Conservation (phyloP, 2,113 vertebrate species). For the Choloepus hoffmanni region DNA sequence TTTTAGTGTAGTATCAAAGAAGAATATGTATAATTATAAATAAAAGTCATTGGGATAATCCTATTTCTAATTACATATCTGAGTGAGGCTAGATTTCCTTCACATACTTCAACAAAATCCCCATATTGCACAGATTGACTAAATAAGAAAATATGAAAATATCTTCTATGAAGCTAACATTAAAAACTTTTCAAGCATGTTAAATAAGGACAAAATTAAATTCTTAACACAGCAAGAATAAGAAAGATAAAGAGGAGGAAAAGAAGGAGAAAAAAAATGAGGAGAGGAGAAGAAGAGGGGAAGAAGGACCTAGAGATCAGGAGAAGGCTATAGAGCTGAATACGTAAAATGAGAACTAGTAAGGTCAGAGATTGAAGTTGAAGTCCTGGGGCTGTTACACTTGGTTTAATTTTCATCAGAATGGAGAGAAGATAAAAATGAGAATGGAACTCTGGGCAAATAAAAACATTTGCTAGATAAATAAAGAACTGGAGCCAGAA, state of each 20-base stretch:
- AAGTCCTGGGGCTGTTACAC: neutral
- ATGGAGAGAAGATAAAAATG: neutral
- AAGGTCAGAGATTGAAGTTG: neutral
- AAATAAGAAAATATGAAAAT: neutral
- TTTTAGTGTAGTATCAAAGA: neutral
- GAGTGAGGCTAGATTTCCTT: neutral
- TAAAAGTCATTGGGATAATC: neutral
- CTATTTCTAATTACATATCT: neutral
- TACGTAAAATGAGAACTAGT: neutral
- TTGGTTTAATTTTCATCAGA: neutral
- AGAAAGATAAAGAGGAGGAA: neutral
- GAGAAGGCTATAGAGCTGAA: neutral
- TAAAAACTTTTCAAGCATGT: neutral
- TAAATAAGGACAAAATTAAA: neutral
- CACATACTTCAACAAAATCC: neutral
- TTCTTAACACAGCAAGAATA: neutral
- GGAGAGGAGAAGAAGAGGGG: neutral
- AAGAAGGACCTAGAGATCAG: neutral
- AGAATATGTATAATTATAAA: neutral
- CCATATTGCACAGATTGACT: neutral
- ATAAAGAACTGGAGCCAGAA: neutral
- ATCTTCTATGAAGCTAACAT: neutral
- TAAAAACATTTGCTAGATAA: neutral
- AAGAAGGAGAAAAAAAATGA: neutral
- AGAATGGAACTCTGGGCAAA: neutral